Base-by-base conservation (phyloP, 2,113 vertebrate species). In the Dolichotis patagonum region DNA sequence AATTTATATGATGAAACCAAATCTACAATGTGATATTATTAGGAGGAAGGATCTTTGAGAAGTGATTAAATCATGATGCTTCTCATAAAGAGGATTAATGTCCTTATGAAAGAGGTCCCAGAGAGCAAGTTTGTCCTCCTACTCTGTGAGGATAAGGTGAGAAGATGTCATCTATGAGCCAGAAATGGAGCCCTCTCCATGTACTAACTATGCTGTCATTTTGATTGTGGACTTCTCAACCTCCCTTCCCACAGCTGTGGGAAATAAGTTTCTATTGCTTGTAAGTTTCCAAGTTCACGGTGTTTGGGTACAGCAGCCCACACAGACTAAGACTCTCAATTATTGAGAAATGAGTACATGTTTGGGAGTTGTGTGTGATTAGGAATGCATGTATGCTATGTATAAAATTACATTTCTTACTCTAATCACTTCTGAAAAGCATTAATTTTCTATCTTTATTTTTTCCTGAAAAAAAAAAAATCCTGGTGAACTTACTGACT, bases 391-490 rank as follows among this genome's bases (percentile, higher is more conserved):
- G 13, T 7, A 46, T 46, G 73, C 26, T 12, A 62, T 58, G 46
- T 11, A 46, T 49, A 69, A 62, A 93, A 35, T 43, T 81, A 35
- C 7, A 49, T 73, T 17, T 88, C 90, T 85, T 63, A 71, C 6
- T 89, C 32, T 52, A 83, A 56, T 93, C 16, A 95, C 17, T 38
- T 94, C 69, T 82, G 38, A 88, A 71, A 88, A 93, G 12, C 5
- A 97, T 16, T 65, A 19, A 7, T 78, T 89, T 94, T 94, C 62
- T 60, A 20, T 60, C 83, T 88, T 71, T 32, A 86, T 91, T 97
- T 54, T 54, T 78, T 71, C 20, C 6, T 62, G 71, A 43, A n/a
- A n/a, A n/a, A n/a, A 43, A 85, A 91, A 80, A n/a, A 3, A 84
- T 43, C 9, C 65, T 32, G 54, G 35, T 67, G 41, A 95, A 73